Base-by-base conservation (phyloP, 2,797 vertebrate species). In the Australoheros facetus region DNA sequence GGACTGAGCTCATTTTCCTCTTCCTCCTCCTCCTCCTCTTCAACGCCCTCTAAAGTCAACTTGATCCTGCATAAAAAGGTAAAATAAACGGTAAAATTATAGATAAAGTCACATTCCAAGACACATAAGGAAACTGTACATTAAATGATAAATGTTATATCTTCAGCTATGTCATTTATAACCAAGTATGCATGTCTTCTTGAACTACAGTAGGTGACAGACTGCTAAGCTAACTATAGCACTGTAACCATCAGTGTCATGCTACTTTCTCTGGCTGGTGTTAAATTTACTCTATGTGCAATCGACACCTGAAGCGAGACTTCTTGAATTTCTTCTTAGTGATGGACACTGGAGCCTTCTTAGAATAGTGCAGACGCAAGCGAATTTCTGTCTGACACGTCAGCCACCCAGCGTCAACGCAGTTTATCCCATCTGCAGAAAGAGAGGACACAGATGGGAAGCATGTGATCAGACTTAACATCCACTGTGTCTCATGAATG, bases 311-410 rank as follows among this genome's bases (percentile, higher is more conserved):
- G 94, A 99, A 99, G 87, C 97, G 96, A 56, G 98, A 99, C 82
- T 97, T 99, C 95, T 99, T 99, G 88, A 96, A 99, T 93, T 99
- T 98, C 92, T 97, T 99, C 95, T 99, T 99, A 1, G 97, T 97
- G 87, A 99, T 99, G 34, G 97, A 96, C 71, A 99, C 97, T 6
- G 98, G 97, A 59, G 96, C 87, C 90, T 93, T 97, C 89, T 97
- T 96, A 66, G 98, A 99, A 91, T 96, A 96, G 96, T 99, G 98
- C 81, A 99, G 95, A 57, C 98, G 96, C 75, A 99, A 93, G 71
- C 98, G 97, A 83, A 99, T 97, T 94, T 99, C 98, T 78, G 98
- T 98, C 91, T 99, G 98, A 92, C 97, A 98, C 0, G 98, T 99
- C 85, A 99, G 96, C 98, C 98, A 99, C 57, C 98, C 98, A 42